phyloP scores from a whole-genome alignment of 2,797 vertebrate genomes.

The Margarornis squamiger region DNA sequence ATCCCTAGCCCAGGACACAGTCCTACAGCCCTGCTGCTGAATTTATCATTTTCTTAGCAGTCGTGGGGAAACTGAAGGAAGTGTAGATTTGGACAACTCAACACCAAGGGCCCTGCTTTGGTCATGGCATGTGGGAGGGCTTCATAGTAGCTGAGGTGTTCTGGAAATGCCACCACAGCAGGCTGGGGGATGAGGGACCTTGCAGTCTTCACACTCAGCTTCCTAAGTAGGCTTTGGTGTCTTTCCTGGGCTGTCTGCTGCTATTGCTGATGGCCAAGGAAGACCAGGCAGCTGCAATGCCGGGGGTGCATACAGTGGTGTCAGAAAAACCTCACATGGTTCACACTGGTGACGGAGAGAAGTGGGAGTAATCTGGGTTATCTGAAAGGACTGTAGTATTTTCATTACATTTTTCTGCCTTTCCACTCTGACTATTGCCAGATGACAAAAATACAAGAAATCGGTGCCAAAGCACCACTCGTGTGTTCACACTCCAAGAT shows the following conservation, averaged over 20 bases:
- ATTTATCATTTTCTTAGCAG: neutral
- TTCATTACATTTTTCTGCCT: neutral
- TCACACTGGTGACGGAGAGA: neutral
- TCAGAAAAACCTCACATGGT: neutral
- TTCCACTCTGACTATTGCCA: neutral
- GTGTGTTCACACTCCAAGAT: neutral
- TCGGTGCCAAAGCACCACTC: rapidly evolving
- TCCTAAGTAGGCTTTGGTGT: neutral
- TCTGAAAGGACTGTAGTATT: neutral
- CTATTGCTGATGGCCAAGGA: neutral
- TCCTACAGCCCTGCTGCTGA: neutral
- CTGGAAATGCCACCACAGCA: neutral
- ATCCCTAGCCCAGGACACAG: neutral
- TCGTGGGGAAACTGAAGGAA: neutral
- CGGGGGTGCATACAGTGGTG: neutral
- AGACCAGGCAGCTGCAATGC: neutral
- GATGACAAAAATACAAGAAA: neutral
- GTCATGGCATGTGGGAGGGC: rapidly evolving
- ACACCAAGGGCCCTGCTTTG: neutral
- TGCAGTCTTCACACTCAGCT: neutral
- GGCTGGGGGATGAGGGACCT: neutral
- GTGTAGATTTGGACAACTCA: neutral
- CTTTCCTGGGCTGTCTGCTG: neutral
- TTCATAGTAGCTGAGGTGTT: neutral
- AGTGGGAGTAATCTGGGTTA: neutral